Evolutionary conservation across 2,797 vertebrate genomes (phyloP), one percentile per base, ranked within the genome.

Genomic region (Scolopax bukidnonensis): DNA sequence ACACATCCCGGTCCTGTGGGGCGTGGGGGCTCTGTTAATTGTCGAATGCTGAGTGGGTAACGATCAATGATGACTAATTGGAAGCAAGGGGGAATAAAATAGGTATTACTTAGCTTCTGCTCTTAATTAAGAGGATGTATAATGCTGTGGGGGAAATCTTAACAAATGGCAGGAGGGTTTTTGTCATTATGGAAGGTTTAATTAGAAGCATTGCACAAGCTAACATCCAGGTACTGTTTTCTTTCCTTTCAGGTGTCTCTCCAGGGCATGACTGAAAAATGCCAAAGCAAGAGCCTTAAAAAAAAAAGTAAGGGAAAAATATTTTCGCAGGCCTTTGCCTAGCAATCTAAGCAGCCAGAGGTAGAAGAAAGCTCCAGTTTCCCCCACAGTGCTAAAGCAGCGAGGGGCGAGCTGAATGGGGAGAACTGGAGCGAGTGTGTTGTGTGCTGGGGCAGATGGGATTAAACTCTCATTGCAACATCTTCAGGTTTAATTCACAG

Each of bases 61-160:
- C 67, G 64, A 98, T 97, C 97, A 97, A 93, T 97, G 95, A 74
- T 83, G 93, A 92, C 92, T 98, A 98, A 98, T 97, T 97, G 96
- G 97, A 97, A 64, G 77, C 93, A 96, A 96, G 92, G 89, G 92
- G 91, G 94, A 96, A 97, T 96, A 95, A 96, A 97, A 95, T 67
- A 93, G 87, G 93, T 96, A 95, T 97, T 97, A 94, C 82, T 97
- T 95, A 74, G 87, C 92, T 95, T 87, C 95, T 96, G 96, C 95
- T 98, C 96, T 98, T 98, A 97, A 98, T 98, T 97, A 97, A 96
- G 61, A 69, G 38, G 84, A 96, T 78, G 64, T 73, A 51, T 84
- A 96, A 95, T 91, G 80, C 96, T 97, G 69, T 94, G 86, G 96
- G 97, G 95, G 87, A 94, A 97, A 94, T 86, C 93, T 84, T 94